These are phyloP conservation scores for Mechanitis mazaeus DNA, from an alignment of 2,888 invertebrate species.

Conservation along the genomic window DNA sequence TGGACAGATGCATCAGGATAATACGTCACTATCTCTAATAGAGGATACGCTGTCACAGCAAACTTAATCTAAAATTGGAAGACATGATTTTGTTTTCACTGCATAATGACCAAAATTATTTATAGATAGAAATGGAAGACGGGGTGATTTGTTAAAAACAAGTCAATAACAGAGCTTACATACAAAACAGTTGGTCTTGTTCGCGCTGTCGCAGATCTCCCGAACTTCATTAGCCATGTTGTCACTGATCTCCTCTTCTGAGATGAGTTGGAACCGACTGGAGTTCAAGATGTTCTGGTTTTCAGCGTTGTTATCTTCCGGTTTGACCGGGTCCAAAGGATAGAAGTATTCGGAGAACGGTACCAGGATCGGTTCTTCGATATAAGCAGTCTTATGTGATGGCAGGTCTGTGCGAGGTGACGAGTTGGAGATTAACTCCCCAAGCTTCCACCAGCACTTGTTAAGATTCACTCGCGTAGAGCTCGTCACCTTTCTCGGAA, in stretches of 20 bases:
- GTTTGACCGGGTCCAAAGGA: slow-evolving; percentile 63
- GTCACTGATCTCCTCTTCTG: slow-evolving; percentile 69
- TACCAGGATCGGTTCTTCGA: slow-evolving; percentile 62
- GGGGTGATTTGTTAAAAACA: slow-evolving; percentile 29
- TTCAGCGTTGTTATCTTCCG: slow-evolving; percentile 64
- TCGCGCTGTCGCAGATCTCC: slow-evolving; percentile 71
- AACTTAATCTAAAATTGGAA: slow-evolving; percentile 69
- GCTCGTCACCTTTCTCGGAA: slow-evolving; percentile 75
- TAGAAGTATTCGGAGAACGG: slow-evolving; percentile 65
- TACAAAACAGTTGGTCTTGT: slow-evolving; percentile 58
- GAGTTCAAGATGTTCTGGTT: slow-evolving; percentile 66
- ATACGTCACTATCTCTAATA: slow-evolving; percentile 68
- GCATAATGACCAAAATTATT: slow-evolving; percentile 54
- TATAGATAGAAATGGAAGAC: slow-evolving; percentile 36
- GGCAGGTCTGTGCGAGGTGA: slow-evolving; percentile 66
- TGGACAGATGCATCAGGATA: slow-evolving; percentile 37
- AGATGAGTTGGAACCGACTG: slow-evolving; percentile 60
- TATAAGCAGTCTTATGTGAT: slow-evolving; percentile 67
- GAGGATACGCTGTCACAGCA: slow-evolving; percentile 55
- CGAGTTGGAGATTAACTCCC: slow-evolving; percentile 72
- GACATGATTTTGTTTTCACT: slow-evolving; percentile 76
- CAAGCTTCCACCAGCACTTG: slow-evolving; percentile 80
- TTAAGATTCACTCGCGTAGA: slow-evolving; percentile 80
- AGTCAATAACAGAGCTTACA: slow-evolving; percentile 66
- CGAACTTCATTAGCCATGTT: slow-evolving; percentile 77